A percentile compares a stretch with the other conserved stretches of the same genome.
phyloP scores from a whole-genome alignment of 2,113 vertebrate species.

The Pterocles gutturalis region DNA sequence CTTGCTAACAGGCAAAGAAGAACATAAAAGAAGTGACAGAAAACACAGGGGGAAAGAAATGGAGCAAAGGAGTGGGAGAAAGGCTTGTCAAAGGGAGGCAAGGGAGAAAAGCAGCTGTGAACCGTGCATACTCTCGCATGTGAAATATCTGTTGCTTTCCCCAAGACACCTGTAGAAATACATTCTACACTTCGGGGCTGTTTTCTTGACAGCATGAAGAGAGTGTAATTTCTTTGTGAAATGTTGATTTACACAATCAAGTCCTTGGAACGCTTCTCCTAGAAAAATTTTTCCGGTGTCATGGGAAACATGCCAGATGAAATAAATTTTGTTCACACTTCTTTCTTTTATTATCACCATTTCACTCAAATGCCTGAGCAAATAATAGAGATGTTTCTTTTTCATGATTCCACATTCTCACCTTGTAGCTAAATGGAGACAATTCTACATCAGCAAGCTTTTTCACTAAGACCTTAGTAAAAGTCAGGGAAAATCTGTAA shows the following conservation, averaged over 20 bases:
- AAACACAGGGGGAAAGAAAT: background rate
- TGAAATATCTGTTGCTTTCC: background rate
- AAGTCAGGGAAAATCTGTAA: background rate
- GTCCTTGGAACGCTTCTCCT: background rate
- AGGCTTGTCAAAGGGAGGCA: background rate
- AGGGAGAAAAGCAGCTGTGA: background rate
- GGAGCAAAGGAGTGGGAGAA: background rate
- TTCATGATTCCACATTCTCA: background rate
- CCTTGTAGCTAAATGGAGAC: background rate
- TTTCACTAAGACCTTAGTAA: background rate
- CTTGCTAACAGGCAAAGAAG: background rate
- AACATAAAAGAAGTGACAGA: background rate
- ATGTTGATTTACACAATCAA: background rate
- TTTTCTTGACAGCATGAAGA: background rate
- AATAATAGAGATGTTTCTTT: background rate
- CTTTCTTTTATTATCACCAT: background rate
- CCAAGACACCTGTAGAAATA: background rate
- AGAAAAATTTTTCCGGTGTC: background rate
- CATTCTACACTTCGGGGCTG: background rate
- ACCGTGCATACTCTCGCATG: no score
- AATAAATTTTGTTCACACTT: background rate
- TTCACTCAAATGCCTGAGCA: background rate
- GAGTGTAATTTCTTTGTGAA: background rate
- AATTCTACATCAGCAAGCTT: background rate
- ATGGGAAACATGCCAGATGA: background rate